Conservation (phyloP, 2,888 invertebrate genomes). For the Leucoma salicis region DNA sequence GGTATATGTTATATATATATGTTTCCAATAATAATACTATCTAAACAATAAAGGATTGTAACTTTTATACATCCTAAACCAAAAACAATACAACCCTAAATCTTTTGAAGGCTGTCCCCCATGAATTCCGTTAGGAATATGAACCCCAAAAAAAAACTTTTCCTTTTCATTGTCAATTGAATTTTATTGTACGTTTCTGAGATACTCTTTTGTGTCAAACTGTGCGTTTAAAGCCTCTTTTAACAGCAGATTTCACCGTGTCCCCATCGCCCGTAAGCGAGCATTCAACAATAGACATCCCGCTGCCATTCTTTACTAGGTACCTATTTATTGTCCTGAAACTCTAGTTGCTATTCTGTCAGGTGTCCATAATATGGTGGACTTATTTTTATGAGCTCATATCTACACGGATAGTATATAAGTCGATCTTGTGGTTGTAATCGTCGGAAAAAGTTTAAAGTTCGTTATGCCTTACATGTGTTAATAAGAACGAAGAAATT, state of each 20-base stretch:
- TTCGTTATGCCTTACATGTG: too few relatives aligned
- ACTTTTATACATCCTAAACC: constrained; percentile 45
- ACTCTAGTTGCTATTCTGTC: constrained; percentile 54
- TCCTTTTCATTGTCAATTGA: constrained; percentile 77
- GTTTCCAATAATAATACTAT: too few relatives aligned
- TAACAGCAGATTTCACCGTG: constrained; percentile 50
- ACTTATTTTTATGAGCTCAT: constrained; percentile 59
- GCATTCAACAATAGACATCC: constrained; percentile 72
- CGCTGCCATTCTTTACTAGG: constrained; percentile 71
- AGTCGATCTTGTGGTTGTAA: too few relatives aligned
- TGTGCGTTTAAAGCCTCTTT: constrained; percentile 78
- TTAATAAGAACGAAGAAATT: too few relatives aligned
- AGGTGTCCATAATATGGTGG: constrained; percentile 62
- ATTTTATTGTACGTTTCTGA: constrained; percentile 80
- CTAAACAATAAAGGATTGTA: constrained; percentile 50
- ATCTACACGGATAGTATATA: too few relatives aligned
- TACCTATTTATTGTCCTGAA: constrained; percentile 67
- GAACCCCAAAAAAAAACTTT: constrained; percentile 55
- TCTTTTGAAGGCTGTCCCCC: constrained; percentile 71
- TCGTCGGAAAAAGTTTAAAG: too few relatives aligned
- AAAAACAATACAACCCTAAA: constrained; percentile 71
- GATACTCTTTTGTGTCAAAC: constrained; percentile 77
- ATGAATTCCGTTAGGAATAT: constrained; percentile 65
- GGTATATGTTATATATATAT: too few relatives aligned
- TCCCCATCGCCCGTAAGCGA: constrained; percentile 58